Conservation (phyloP, 2,113 vertebrate genomes). For the Chloroceryle aenea region DNA sequence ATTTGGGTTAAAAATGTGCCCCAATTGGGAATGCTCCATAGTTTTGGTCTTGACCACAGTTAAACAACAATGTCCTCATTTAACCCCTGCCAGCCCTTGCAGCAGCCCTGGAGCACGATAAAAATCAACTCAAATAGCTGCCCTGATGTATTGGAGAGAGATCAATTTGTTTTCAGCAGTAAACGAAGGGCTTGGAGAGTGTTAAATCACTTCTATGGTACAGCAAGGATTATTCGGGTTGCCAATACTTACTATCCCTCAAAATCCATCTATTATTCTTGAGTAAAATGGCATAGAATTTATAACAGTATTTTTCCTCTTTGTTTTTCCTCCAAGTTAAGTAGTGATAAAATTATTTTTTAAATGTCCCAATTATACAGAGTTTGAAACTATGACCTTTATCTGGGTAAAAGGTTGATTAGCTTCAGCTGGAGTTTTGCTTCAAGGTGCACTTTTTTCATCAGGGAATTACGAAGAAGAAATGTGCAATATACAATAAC, state of each 20-base stretch:
- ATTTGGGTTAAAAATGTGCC: not conserved
- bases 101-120: not conserved
- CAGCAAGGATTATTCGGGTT: not conserved
- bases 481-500: not conserved
- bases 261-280: not conserved
- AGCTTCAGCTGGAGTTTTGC: not conserved
- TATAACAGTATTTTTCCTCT: not conserved
- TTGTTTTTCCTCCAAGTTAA: not conserved
- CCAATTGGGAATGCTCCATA: not conserved
- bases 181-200: not conserved
- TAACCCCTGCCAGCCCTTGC: not conserved
- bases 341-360: not conserved
- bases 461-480: not conserved
- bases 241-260: not conserved
- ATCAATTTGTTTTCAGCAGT: not conserved
- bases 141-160: not conserved
- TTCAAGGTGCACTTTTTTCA: not conserved
- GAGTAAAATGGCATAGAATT: not conserved
- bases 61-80: not conserved
- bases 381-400: not conserved
- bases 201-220: not conserved
- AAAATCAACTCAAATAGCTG: not conserved
- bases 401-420: not conserved
- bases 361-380: not conserved
- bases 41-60: not conserved